Evolutionary conservation across 2,797 vertebrate genomes (phyloP), one percentile per base, ranked within the genome.

Genomic region (Melanotaenia pygmaea): DNA sequence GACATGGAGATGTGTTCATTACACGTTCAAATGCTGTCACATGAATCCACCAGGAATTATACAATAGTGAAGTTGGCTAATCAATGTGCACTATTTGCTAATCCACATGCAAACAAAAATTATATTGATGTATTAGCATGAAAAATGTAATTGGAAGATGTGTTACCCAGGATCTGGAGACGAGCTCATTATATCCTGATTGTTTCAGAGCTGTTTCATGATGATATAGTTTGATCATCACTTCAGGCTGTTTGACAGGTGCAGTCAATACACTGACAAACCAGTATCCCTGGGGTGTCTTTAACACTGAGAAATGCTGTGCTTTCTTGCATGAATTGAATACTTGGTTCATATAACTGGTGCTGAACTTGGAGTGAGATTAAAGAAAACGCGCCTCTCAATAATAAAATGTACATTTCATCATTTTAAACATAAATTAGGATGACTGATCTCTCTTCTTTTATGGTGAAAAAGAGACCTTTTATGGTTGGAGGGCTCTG

Each of bases 1-100:
- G 70, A 68, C 57, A 53, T 22, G 35, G 58, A 70, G n/a, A 59
- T 70, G 66, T 22, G 30, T 13, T 72, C 59, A 43, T 73, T 43
- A 73, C n/a, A 26, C 22, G 13, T 53, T 34, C 57, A 56, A 70
- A 72, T 50, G 20, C 16, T 64, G 43, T 38, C 38, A 32, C 22
- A 64, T 64, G 30, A 72, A 51, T 53, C 51, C 51, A 24, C 11
- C 22, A 53, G 51, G 2, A 62, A 57, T 59, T 6, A 40, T 30
- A n/a, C 35, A 13, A 8, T 0, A 12, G 6, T n/a, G 7, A 59
- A 26, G 9, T 38, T 8, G 50, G 40, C 12, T 73, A 10, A 47
- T 64, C 18, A 50, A 28, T 30, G 16, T 20, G 26, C 10, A 37
- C 1, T 43, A 43, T 38, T 11, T 59, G 32, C 9, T 70, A 7